phyloP scores from a whole-genome alignment of 23 tunicate genomes.

The Ascidia mentula region DNA sequence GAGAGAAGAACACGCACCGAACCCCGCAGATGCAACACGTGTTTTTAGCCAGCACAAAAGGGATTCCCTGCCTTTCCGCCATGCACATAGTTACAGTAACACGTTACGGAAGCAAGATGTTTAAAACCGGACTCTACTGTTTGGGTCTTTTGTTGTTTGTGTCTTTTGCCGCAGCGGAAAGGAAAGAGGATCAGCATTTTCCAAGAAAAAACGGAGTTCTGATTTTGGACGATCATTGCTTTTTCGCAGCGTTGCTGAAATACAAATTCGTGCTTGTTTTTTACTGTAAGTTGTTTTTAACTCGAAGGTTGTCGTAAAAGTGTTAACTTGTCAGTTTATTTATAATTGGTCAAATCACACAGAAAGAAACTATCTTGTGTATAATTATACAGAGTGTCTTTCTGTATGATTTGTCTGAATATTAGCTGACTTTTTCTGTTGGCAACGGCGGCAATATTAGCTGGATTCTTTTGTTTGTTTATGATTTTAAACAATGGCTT shows the following conservation, averaged over 20 bases:
- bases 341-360: too few species aligned
- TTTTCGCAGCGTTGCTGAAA: slow-evolving; percentile 32
- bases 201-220: slow-evolving; percentile 48
- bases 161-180: background rate
- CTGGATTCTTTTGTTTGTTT: too few species aligned
- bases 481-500: too few species aligned
- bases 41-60: background rate
- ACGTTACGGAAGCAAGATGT: background rate
- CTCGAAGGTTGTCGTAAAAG: too few species aligned
- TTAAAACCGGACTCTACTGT: background rate
- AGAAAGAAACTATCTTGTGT: too few species aligned
- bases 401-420: too few species aligned
- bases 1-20: background rate
- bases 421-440: too few species aligned
- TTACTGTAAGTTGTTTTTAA: slow-evolving; percentile 60
- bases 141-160: background rate
- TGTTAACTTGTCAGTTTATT: too few species aligned
- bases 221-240: slow-evolving; percentile 43
- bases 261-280: slow-evolving; percentile 44
- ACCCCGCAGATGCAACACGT: background rate
- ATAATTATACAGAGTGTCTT: too few species aligned
- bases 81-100: background rate
- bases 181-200: slow-evolving; percentile 25
- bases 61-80: background rate
- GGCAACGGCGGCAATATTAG: too few species aligned